Percentiles rank a stretch among this genome's conserved stretches.
phyloP scores from a whole-genome alignment of 1,140 invertebrate species.

The Drosophila ogumai region DNA sequence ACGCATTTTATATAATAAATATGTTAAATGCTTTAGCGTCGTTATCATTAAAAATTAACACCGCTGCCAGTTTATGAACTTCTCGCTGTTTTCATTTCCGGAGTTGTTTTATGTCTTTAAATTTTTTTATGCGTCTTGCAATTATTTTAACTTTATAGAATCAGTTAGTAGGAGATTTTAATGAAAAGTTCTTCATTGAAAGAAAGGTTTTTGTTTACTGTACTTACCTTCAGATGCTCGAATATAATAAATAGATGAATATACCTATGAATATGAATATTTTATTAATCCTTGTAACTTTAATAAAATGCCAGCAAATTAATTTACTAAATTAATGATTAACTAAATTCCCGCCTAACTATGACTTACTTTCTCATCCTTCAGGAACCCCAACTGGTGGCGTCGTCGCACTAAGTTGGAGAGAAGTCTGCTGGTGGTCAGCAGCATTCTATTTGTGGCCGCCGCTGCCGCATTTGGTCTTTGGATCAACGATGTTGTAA shows the following conservation, averaged over 20 bases:
- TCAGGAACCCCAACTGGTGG: constrained; percentile 95
- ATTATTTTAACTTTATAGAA: not conserved
- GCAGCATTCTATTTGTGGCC: constrained; percentile 88
- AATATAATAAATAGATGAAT: too few species aligned
- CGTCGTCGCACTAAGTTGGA: constrained; percentile 92
- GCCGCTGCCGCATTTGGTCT: constrained; percentile 88
- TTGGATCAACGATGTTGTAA: constrained; percentile 86
- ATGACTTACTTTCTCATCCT: not conserved
- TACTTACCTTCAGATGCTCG: not conserved
- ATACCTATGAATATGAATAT: too few species aligned
- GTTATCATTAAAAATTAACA: not conserved
- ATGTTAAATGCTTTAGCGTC: too few species aligned
- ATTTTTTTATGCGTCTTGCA: not conserved
- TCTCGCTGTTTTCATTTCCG: not conserved
- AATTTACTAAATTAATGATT: not conserved
- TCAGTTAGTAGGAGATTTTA: not conserved
- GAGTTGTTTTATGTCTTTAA: not conserved
- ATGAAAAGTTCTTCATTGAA: not conserved
- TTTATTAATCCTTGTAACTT: too few species aligned
- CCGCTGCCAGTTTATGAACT: not conserved
- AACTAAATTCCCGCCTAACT: not conserved
- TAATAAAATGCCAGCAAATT: not conserved
- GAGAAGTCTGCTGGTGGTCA: constrained; percentile 89
- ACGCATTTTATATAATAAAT: not conserved
- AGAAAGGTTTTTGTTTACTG: not conserved